phyloP scores from a whole-genome alignment of 2,888 invertebrate genomes.

The Andrena marginata region DNA sequence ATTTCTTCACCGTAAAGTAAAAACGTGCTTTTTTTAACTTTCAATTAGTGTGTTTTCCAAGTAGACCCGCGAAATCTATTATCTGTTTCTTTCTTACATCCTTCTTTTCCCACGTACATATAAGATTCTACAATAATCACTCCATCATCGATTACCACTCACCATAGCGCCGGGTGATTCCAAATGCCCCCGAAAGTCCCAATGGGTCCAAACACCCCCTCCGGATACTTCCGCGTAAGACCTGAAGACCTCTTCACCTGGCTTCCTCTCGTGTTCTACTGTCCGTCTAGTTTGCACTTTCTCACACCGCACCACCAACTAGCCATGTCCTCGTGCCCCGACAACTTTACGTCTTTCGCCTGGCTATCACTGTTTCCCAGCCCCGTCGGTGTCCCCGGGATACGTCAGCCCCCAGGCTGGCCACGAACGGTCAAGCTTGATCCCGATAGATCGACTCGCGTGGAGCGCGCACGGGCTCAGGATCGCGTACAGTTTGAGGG shows the following conservation, averaged over 20 bases:
- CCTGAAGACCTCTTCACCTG: constrained; percentile 15
- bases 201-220: neutral
- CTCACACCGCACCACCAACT: constrained; percentile 68
- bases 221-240: constrained; percentile 22
- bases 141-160: constrained; percentile 33
- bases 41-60: no score
- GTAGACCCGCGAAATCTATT: no score
- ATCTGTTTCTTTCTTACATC: no score
- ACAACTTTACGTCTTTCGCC: no score
- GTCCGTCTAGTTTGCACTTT: constrained; percentile 62
- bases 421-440: neutral
- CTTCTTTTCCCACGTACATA: no score
- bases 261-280: constrained; percentile 47
- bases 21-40: no score
- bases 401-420: neutral
- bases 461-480: constrained; percentile 66
- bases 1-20: no score
- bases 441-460: constrained; percentile 35
- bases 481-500: constrained; percentile 79
- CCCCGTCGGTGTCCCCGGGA: neutral
- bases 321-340: constrained; percentile 49
- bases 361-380: neutral
- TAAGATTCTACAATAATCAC: no score
- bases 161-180: constrained; percentile 65
- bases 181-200: constrained; percentile 3